Evolutionary conservation across 2,888 invertebrate genomes (phyloP).

Genomic region (Nomada fucata): DNA sequence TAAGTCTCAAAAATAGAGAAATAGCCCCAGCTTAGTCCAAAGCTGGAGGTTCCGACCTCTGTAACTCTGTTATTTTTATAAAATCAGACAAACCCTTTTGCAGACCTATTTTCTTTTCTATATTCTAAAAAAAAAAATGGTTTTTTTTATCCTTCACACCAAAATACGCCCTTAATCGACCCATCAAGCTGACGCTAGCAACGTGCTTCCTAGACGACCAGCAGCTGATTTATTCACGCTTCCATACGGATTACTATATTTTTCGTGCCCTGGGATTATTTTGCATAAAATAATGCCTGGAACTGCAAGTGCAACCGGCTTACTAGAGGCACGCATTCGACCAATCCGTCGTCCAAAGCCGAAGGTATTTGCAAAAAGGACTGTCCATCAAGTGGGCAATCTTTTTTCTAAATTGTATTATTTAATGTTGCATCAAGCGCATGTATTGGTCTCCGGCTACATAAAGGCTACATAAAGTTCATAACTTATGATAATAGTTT

Average conservation of each 20-base stretch:
- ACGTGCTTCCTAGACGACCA: constrained; percentile 52
- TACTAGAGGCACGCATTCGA: constrained; percentile 79
- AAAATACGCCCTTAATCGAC: constrained; percentile 43
- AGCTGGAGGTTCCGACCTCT: no score
- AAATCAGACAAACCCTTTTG: no score
- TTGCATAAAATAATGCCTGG: constrained; percentile 73
- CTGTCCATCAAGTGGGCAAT: not conserved
- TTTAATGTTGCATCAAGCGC: no score
- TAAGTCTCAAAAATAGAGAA: no score
- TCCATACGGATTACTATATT: not conserved
- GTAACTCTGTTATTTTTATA: no score
- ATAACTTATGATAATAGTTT: no score
- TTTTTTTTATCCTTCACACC: not conserved
- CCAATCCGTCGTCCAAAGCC: constrained; percentile 77
- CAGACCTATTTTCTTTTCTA: no score
- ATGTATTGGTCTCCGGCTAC: no score
- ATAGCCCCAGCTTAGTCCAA: no score
- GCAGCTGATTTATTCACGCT: constrained; percentile 18
- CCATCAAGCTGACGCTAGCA: constrained; percentile 57
- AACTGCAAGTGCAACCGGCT: constrained; percentile 79
- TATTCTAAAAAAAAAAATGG: no score
- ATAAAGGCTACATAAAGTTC: no score
- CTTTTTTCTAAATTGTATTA: no score
- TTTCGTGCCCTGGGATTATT: not conserved
- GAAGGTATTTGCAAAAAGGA: constrained; percentile 72